Conservation (phyloP, 2,797 vertebrate species). For the Melanogrammus aeglefinus region DNA sequence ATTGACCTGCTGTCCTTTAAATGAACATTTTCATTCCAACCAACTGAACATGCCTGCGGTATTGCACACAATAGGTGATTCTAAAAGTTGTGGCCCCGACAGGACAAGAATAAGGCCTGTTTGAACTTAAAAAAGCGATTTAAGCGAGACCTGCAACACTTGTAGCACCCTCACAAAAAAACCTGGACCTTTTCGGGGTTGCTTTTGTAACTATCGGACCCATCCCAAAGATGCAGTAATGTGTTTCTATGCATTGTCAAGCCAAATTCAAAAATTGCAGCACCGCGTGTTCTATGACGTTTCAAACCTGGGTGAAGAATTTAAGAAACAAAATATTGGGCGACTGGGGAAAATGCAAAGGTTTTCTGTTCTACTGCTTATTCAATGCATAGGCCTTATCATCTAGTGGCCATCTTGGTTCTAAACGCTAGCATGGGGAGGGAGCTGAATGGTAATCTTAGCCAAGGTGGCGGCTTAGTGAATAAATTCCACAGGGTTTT, state of each 20-base stretch:
- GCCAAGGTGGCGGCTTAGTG: background rate
- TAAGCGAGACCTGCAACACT: conserved; percentile 13
- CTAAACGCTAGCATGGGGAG: background rate
- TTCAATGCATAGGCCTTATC: conserved; percentile 18
- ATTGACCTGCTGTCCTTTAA: conserved; percentile 32
- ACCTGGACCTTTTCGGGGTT: conserved; percentile 21
- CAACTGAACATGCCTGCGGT: conserved; percentile 17
- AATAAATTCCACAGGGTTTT: conserved; percentile 11
- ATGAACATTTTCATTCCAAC: conserved; percentile 19
- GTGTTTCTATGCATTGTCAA: conserved; percentile 57
- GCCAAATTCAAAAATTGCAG: conserved; percentile 29
- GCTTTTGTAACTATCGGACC: conserved; percentile 18
- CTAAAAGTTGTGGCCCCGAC: conserved; percentile 5
- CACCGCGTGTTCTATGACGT: conserved; percentile 1
- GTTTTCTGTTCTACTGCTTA: conserved; percentile 38
- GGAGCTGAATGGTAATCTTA: background rate
- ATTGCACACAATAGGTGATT: background rate
- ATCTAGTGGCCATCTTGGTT: background rate
- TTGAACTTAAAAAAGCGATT: conserved; percentile 12
- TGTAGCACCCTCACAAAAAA: conserved; percentile 25
- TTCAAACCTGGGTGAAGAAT: background rate
- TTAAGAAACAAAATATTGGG: conserved; percentile 3
- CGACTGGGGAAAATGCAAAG: conserved; percentile 55
- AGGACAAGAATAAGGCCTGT: conserved; percentile 9
- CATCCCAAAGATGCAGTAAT: conserved; percentile 48